These are phyloP conservation scores for Orthosia incerta DNA, from an alignment of 2,888 invertebrate genomes.

Conservation along the genomic window DNA sequence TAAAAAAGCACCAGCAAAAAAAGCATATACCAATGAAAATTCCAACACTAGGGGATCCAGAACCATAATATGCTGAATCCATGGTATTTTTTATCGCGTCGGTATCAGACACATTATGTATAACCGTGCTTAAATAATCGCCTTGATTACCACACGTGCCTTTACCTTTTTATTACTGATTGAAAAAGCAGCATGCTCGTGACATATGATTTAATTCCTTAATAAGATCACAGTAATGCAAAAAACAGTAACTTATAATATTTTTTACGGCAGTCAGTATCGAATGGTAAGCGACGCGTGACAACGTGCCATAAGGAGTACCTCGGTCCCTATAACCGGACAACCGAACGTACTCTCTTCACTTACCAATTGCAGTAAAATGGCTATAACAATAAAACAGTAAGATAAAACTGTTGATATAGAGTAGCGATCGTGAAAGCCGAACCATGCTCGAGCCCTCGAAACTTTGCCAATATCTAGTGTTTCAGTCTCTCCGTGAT, in stretches of 20 bases:
- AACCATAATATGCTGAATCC: no score
- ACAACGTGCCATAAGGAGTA: conserved; percentile 35
- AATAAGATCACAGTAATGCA: no score
- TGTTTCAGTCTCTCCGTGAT: conserved; percentile 65
- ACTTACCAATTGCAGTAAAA: conserved; percentile 59
- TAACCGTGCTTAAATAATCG: conserved; percentile 12
- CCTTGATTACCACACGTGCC: not conserved
- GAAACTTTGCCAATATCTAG: conserved; percentile 80
- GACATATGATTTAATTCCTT: no score
- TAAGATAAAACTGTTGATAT: conserved; percentile 69
- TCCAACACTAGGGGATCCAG: no score
- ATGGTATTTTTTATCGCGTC: no score
- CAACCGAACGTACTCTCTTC: conserved; percentile 43
- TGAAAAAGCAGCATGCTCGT: no score
- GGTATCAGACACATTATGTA: no score
- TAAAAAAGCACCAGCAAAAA: no score
- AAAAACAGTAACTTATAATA: conserved; percentile 13
- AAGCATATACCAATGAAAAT: no score
- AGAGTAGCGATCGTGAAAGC: conserved; percentile 68
- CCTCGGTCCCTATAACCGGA: conserved; percentile 6
- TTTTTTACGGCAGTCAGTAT: conserved; percentile 12
- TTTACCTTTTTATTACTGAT: no score
- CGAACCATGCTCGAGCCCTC: conserved; percentile 69
- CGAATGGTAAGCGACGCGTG: conserved; percentile 39
- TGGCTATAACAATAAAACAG: conserved; percentile 56